Percentiles rank a stretch among this genome's conserved stretches.
Conservation (phyloP, 2,113 vertebrate species). For the Mastomys natalensis region DNA sequence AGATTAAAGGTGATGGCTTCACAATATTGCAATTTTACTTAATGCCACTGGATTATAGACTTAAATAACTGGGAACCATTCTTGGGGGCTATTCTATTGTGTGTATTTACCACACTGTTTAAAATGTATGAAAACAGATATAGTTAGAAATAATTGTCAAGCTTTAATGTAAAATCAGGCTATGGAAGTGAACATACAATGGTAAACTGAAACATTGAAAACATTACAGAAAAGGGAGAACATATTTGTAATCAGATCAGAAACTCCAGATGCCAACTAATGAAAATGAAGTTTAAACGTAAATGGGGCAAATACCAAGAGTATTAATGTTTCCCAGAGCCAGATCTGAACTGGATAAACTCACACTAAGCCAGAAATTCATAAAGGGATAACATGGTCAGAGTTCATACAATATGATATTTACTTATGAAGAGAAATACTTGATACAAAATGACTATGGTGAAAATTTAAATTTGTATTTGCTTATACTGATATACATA, state of each 20-base stretch:
- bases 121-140: not conserved
- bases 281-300: not conserved
- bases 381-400: not conserved
- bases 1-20: not conserved
- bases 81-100: not conserved
- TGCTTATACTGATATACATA: not conserved
- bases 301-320: not conserved
- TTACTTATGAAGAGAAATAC: not conserved
- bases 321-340: not conserved
- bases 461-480: not conserved
- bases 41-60: not conserved
- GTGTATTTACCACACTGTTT: not conserved
- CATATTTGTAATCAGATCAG: not conserved
- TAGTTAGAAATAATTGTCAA: not conserved
- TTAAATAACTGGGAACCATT: not conserved
- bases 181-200: not conserved
- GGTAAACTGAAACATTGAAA: not conserved
- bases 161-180: not conserved
- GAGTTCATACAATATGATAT: not conserved
- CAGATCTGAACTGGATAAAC: not conserved
- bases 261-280: not conserved
- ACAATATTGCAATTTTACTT: not conserved
- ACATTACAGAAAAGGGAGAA: not conserved
- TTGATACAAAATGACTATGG: not conserved
- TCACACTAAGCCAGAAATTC: not conserved